Conservation (phyloP, 1,140 invertebrate genomes). For the Calliphora vicina region DNA sequence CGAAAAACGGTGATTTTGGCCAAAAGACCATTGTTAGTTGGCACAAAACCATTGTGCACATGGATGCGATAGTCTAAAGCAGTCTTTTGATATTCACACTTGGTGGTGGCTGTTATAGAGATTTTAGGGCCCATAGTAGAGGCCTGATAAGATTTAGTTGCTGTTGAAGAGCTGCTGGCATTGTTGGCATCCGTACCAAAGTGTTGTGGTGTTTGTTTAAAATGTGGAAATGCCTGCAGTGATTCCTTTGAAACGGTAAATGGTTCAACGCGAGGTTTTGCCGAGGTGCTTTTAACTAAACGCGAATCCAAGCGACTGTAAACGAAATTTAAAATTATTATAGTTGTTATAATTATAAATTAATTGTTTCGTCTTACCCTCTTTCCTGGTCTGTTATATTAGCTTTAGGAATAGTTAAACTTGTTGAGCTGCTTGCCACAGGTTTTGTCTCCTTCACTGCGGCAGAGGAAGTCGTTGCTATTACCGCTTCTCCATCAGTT, state of each 20-base stretch:
- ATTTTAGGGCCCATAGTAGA: conserved; percentile 47
- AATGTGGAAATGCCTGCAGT: conserved; percentile 30
- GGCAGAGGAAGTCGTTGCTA: not conserved
- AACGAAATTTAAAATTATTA: not conserved
- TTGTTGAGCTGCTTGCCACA: not conserved
- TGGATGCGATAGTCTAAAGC: conserved; percentile 53
- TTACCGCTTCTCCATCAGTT: not conserved
- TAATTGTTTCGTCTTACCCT: not conserved
- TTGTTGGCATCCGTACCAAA: not conserved
- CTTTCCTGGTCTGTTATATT: not conserved
- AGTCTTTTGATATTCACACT: conserved; percentile 54
- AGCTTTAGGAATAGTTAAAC: not conserved
- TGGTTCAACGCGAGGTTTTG: conserved; percentile 25
- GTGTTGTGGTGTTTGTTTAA: conserved; percentile 22
- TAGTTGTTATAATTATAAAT: not conserved
- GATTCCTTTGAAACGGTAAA: not conserved
- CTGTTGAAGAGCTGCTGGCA: not conserved
- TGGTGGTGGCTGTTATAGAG: conserved; percentile 48
- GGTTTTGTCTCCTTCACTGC: not conserved
- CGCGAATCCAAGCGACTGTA: conserved; percentile 37
- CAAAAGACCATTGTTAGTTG: conserved; percentile 54
- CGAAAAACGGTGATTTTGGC: conserved; percentile 49
- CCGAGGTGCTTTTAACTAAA: conserved; percentile 32
- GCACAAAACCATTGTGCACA: conserved; percentile 53
- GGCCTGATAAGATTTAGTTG: conserved; percentile 42